Evolutionary conservation across 2,888 invertebrate genomes (phyloP), one percentile per base, ranked within the genome.

Genomic region (Andrena bucephala): DNA sequence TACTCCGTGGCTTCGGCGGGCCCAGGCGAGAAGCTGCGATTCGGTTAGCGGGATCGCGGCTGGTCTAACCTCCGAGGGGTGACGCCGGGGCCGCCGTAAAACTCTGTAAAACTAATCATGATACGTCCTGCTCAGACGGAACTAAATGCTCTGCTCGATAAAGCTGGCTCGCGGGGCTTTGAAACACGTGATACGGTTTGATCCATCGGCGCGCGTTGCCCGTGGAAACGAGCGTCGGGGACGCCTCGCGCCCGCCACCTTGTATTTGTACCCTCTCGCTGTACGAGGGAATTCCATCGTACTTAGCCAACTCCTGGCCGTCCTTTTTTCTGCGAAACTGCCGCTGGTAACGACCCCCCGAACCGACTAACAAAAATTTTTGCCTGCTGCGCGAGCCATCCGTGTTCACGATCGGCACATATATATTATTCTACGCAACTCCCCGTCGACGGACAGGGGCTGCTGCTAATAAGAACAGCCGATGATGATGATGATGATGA

Each of bases 121-220:
- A 29, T 73, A 77, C 83, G 60, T 31, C 52, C 42, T 27, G 71
- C 52, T 54, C 68, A 13, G 59, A 10, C 29, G n/a, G 24, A 69
- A 81, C 72, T 77, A 73, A 78, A 82, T 59, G 62, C 33, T 75
- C 33, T 75, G 68, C 71, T 62, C 66, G 74, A 72, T 74, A 68
- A 72, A 79, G 60, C 65, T 66, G 68, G 79, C 52, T 79, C 52
- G 65, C 60, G 27, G 80, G 67, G 72, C 67, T 76, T 82, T 77
- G 62, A 78, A 78, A 76, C 75, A 72, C 82, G 77, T 83, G 85
- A 81, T 74, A 81, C 77, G 71, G 89, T 89, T 89, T 89, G 89
- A 89, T 89, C 89, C 81, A 89, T 89, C 72, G 81, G 59, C 63
- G 65, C 52, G 50, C 74, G 88, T 89, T 89, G 77, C 87, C 81